Conservation (phyloP, 2,113 vertebrate genomes). For the Bothrops jararaca region DNA sequence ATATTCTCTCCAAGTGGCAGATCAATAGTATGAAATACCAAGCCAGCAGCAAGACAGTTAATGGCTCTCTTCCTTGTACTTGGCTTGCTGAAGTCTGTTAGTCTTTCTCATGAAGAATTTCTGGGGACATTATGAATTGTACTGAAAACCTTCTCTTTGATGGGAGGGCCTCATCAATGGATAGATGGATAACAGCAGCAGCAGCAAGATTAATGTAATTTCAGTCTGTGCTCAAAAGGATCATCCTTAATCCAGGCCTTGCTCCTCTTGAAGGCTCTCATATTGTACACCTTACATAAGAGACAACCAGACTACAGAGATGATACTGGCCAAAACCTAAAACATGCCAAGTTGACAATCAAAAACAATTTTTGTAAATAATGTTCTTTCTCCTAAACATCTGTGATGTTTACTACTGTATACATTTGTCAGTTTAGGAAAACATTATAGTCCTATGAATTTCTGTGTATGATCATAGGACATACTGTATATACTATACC, state of each 20-base stretch:
- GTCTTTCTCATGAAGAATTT: neutral
- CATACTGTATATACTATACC: neutral
- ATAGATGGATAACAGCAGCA: neutral
- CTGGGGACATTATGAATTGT: neutral
- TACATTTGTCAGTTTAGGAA: neutral
- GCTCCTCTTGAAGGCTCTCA: neutral
- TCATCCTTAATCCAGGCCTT: neutral
- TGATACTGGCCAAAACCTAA: neutral
- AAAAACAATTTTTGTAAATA: neutral
- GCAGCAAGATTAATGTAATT: neutral
- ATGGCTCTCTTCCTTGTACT: neutral
- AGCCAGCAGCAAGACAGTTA: neutral
- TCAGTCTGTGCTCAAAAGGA: neutral
- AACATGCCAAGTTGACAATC: neutral
- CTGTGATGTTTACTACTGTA: neutral
- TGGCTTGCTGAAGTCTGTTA: neutral
- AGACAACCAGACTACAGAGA: neutral
- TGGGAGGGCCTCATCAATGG: neutral
- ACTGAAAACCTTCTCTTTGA: neutral
- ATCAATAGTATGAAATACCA: neutral
- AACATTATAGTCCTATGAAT: neutral
- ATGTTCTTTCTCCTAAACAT: neutral
- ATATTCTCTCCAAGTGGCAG: neutral
- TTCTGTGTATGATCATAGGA: neutral
- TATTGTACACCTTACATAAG: neutral